Conservation (phyloP, 2,113 vertebrate genomes). For the Speoplatyrhinus poulsoni region DNA sequence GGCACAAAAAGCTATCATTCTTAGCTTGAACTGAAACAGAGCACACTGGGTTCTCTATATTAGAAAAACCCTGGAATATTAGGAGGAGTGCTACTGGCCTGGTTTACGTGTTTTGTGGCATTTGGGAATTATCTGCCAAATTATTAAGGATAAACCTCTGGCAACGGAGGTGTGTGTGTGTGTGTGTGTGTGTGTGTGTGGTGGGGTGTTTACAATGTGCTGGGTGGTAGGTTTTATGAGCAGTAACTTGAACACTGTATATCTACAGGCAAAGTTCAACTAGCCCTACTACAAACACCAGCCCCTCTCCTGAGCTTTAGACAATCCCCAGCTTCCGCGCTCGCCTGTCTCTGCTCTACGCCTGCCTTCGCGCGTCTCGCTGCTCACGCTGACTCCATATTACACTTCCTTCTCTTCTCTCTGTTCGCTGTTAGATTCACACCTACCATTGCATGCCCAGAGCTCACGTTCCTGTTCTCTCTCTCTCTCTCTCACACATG, state of each 20-base stretch:
- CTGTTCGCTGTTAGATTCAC: neutral
- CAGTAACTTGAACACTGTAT: constrained; percentile 42
- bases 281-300: constrained; percentile 38
- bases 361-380: constrained; percentile 1
- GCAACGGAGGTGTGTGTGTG: constrained; percentile 15
- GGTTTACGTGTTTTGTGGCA: neutral
- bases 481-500: constrained; percentile 5
- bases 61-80: neutral
- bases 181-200: constrained; percentile 39
- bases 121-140: neutral
- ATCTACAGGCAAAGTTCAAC: constrained; percentile 71
- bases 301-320: constrained; percentile 1
- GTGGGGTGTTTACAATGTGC: constrained; percentile 66
- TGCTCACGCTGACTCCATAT: constrained; percentile 14
- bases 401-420: constrained; percentile 8
- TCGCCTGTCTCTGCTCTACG: constrained; percentile 4
- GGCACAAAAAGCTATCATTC: neutral
- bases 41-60: constrained; percentile 18
- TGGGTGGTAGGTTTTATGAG: constrained; percentile 65
- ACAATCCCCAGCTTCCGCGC: neutral
- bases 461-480: constrained; percentile 32
- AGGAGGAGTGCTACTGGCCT: neutral
- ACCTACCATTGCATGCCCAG: neutral
- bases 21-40: neutral
- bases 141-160: neutral